Base-by-base conservation (phyloP, 2,113 vertebrate genomes). In the Cygnus atratus region DNA sequence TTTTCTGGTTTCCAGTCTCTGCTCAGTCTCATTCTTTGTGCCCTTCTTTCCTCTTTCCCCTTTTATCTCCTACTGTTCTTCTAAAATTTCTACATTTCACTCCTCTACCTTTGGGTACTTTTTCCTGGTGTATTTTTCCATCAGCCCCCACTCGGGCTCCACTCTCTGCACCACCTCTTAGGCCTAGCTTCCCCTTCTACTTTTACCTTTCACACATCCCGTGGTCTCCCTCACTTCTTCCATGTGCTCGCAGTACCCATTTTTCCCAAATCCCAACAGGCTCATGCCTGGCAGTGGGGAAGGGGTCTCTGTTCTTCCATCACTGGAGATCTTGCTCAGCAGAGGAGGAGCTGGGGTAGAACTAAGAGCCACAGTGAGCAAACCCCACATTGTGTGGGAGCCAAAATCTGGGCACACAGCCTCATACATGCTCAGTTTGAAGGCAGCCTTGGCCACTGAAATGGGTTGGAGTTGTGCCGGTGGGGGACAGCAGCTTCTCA, bases 401-500 rank as follows among this genome's bases (percentile, higher is more conserved):
- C 48, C 14, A 31, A 90, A 93, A 78, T 90, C 71, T 87, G 70
- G 95, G 70, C 73, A 88, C 0, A 0, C 4, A 0, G 90, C 76
- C 95, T 93, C 33, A 7, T 3, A 3, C 16, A 44, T 8, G 19
- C 73, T 94, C 58, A 58, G 39, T 48, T 65, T 67, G 81, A 86
- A 90, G 61, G 80, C 88, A 95, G 66, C 52, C 48, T 91, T 88
- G 88, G 86, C 58, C 84, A 88, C 58, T 0, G 0, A 75, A 72
- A 77, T 10, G 52, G 25, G 16, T 25, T 95, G 95, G 95, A 85
- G 52, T 18, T 72, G 75, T 76, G 95, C 88, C 95, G 94, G 52
- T 0, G 48, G 18, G 68, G 70, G 46, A 93, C 72, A 92, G 87
- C 70, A 87, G 67, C n/a, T 65, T 68, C 94, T 95, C 90, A 88